These are phyloP conservation scores for Rhagologus leucostigma DNA, from an alignment of 2,113 vertebrate species.

Conservation along the genomic window DNA sequence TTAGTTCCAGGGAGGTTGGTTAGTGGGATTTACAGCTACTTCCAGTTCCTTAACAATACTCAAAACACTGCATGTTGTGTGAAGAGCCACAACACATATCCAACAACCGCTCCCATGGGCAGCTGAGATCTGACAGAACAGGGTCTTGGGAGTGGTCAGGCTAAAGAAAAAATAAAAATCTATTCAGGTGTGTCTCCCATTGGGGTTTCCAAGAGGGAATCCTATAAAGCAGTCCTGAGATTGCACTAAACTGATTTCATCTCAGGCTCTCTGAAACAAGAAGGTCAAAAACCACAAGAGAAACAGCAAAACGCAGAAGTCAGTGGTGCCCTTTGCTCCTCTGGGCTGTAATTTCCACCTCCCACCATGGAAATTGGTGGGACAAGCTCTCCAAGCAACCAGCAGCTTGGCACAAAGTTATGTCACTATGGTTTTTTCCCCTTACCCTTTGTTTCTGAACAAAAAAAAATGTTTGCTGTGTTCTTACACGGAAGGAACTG, in stretches of 20 bases:
- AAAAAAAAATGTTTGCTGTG: not conserved
- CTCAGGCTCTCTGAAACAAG: not conserved
- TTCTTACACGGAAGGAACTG: not conserved
- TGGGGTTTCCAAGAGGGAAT: not conserved
- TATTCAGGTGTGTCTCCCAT: accelerated
- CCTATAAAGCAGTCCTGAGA: not conserved
- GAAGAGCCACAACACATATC: not conserved
- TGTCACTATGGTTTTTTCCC: not conserved
- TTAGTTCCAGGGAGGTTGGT: not conserved
- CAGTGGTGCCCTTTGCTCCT: not conserved
- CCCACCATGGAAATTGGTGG: not conserved
- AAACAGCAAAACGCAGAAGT: not conserved
- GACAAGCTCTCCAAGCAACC: not conserved
- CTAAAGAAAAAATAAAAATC: not conserved
- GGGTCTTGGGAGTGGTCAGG: not conserved
- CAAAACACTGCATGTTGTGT: not conserved
- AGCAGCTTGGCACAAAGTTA: not conserved
- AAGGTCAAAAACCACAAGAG: not conserved
- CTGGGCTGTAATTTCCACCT: not conserved
- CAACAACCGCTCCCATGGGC: not conserved
- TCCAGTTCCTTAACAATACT: not conserved
- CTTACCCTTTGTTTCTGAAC: not conserved
- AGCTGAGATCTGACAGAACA: not conserved
- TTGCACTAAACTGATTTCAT: not conserved
- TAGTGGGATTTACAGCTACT: not conserved